Conservation (phyloP, 1,140 invertebrate genomes). For the Polyergus mexicanus region DNA sequence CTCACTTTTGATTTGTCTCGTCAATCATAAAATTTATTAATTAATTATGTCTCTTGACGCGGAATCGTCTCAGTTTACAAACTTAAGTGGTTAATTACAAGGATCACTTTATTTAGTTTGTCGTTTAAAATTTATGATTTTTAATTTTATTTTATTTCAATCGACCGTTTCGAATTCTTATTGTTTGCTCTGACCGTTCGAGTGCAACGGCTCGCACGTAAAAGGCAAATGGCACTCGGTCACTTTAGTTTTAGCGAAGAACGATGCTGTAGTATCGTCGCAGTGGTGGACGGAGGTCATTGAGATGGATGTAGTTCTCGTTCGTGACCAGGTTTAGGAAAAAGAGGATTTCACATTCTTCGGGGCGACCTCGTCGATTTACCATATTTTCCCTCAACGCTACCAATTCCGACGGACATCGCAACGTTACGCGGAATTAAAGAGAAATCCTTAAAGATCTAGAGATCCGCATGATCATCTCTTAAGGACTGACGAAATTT, state of each 20-base stretch:
- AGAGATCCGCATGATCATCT: neutral
- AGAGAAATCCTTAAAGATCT: neutral
- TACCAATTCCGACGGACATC: neutral
- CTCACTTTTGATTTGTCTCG: neutral
- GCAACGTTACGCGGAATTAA: too few species aligned
- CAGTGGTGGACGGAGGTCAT: conserved; percentile 75
- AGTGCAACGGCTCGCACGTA: conserved; percentile 61
- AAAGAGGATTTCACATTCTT: conserved; percentile 67
- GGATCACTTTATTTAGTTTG: neutral
- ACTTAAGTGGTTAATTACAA: neutral
- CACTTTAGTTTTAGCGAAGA: conserved; percentile 70
- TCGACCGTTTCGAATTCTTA: neutral
- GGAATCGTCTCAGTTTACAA: neutral
- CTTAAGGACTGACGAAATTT: neutral
- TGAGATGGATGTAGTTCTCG: conserved; percentile 81
- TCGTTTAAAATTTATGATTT: neutral
- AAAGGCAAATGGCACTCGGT: conserved; percentile 76
- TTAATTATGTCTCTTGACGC: neutral
- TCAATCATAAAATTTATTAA: neutral
- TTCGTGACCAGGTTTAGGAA: conserved; percentile 79
- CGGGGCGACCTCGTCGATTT: neutral
- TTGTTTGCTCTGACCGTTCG: conserved; percentile 2
- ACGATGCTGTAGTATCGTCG: conserved; percentile 39
- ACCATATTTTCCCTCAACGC: conserved; percentile 35
- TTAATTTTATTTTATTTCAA: neutral